Percentiles rank a stretch among this genome's conserved stretches.
These are phyloP conservation scores for Synergus japonicus DNA, from an alignment of 2,888 invertebrate genomes.

Conservation along the genomic window DNA sequence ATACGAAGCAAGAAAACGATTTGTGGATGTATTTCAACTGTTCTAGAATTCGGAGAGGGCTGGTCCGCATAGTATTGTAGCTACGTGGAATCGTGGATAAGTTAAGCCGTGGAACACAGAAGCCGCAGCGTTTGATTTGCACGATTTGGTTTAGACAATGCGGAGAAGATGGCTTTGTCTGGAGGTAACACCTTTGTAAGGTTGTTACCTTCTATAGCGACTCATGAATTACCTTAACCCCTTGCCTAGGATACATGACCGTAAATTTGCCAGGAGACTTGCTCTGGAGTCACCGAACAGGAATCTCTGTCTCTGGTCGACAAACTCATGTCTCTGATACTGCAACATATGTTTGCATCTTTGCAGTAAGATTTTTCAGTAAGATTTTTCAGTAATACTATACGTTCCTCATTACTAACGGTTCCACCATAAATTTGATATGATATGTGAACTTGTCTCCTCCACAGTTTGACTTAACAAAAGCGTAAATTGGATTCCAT, in stretches of 20 bases:
- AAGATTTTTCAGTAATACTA: no score
- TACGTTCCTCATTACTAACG: no score
- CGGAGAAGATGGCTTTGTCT: conserved; percentile 73
- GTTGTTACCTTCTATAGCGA: conserved; percentile 53
- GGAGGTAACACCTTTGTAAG: conserved; percentile 70
- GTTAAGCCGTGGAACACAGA: conserved; percentile 45
- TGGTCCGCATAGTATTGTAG: conserved; percentile 39
- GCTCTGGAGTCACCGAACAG: neutral
- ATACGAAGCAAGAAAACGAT: conserved; percentile 30
- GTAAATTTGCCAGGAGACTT: neutral
- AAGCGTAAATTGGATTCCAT: neutral
- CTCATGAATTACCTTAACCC: conserved; percentile 45
- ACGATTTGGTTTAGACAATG: conserved; percentile 72
- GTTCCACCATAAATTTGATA: no score
- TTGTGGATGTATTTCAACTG: conserved; percentile 15
- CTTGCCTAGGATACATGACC: neutral
- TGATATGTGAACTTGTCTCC: no score
- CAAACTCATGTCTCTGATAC: no score
- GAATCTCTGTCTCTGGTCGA: neutral
- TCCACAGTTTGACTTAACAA: neutral
- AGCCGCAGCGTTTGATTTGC: conserved; percentile 70
- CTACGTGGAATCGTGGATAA: conserved; percentile 48
- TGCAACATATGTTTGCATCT: no score
- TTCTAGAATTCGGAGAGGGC: conserved; percentile 52
- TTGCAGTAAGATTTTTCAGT: no score